Evolutionary conservation across 53 echinoderm and acorn worm species (phyloP), one percentile per base, ranked within the genome.

Genomic region (Arbacia lixula): DNA sequence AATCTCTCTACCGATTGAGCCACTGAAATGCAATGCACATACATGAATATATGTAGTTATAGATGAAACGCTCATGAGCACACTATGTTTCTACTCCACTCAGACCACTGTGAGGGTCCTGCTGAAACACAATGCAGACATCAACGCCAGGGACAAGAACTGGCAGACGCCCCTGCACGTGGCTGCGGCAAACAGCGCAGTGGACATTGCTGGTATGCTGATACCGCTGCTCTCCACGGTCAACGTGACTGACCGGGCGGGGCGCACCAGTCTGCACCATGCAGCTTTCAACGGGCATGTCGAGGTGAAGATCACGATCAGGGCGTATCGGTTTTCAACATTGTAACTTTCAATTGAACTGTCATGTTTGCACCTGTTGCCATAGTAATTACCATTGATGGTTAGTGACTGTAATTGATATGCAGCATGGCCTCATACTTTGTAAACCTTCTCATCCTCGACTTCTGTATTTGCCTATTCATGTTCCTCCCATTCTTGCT

Each of bases 141-240:
- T 98, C 61, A 98, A 98, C 40, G 97, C 98, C 8, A 33, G 98
- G 4, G 98, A 98, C 83, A 98, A 98, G 87, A 98, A 98, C 76
- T 98, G 97, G 98, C 98, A 98, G 88, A 98, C 98, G 11, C 98
- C 98, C 14, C 89, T 98, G 6, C 98, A 98, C 36, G 98, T 98
- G 4, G 98, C 98, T 2, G 92, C 98, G 10, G 98, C 98, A 12
- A 92, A 98, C 60, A 94, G 94, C 52, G 87, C 98, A 12, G 84
- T 98, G 35, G 91, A 98, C 77, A 94, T 94, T n/a, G 98, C 98
- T 1, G 94, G 89, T 6, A 77, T 90, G 19, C 87, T 98, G 52
- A 92, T 98, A 68, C 92, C 94, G 19, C 90, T 87, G 24, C 78
- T 98, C 5, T 92, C 94, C 14, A 98, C 91, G 6, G 94, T 94